These are phyloP conservation scores for Helobdella robusta DNA, from an alignment of 2,888 invertebrate species.

Conservation along the genomic window DNA sequence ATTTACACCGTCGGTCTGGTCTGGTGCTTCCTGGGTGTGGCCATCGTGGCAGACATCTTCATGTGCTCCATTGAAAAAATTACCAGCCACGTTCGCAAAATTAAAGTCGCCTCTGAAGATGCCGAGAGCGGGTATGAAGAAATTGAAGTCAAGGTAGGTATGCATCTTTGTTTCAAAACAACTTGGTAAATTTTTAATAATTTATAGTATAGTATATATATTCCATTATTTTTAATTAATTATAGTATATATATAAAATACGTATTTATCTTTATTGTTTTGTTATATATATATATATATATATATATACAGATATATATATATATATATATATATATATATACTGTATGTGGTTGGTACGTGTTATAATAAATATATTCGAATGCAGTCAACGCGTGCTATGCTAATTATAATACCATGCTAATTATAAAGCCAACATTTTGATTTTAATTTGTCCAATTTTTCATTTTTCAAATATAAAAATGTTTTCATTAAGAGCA, in stretches of 20 bases:
- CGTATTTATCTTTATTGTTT: no score
- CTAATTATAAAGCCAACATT: no score
- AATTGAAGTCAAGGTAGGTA: conserved; percentile 51
- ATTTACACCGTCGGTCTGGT: conserved; percentile 79
- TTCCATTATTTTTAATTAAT: not conserved
- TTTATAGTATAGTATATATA: not conserved
- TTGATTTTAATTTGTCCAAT: no score
- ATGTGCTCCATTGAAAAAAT: conserved; percentile 99
- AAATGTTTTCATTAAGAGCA: no score
- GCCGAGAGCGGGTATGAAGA: conserved; percentile 42
- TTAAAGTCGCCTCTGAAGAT: conserved; percentile 42
- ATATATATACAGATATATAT: no score
- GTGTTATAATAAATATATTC: no score
- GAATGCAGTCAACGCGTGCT: no score
- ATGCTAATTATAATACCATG: no score
- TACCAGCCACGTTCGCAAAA: conserved; percentile 56
- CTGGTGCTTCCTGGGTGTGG: conserved; percentile 95
- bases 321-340: no score
- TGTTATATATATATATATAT: no score
- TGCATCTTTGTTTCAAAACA: not conserved
- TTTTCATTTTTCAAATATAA: no score
- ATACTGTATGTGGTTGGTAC: no score
- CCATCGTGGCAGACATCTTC: conserved; percentile 95
- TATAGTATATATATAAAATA: not conserved
- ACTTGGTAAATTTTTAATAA: not conserved